These are phyloP conservation scores for Elachura formosa DNA, from an alignment of 2,113 vertebrate genomes.

Conservation along the genomic window DNA sequence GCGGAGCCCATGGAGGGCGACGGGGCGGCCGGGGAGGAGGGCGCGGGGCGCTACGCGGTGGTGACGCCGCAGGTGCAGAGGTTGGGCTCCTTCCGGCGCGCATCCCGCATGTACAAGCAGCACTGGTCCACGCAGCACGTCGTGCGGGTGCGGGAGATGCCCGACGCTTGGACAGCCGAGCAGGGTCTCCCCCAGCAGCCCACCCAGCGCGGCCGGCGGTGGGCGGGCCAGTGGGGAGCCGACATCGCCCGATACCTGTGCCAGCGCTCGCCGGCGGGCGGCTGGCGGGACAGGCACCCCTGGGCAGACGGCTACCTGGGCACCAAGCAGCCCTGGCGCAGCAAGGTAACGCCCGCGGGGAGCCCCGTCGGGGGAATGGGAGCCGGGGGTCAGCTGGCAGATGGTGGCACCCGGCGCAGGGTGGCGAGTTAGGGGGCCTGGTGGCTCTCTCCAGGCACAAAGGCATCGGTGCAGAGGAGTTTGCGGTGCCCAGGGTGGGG, in stretches of 20 bases:
- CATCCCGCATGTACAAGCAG: slow-evolving; percentile 60
- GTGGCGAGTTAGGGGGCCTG: accelerated
- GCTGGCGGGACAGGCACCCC: slow-evolving; percentile 5
- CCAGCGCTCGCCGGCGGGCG: neutral
- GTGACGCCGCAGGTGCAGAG: slow-evolving; percentile 86
- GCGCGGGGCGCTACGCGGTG: slow-evolving; percentile 81
- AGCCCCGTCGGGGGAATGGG: neutral
- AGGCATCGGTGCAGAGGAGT: accelerated
- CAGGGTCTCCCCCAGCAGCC: slow-evolving; percentile 71
- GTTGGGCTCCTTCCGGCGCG: slow-evolving; percentile 56
- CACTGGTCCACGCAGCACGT: slow-evolving; percentile 73
- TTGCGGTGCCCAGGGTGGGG: accelerated
- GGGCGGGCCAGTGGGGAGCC: slow-evolving; percentile 75
- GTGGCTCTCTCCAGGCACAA: accelerated
- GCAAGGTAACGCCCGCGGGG: slow-evolving; percentile 79
- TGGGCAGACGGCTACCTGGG: slow-evolving; percentile 68
- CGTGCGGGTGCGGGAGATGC: slow-evolving; percentile 63
- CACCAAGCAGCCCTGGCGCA: slow-evolving; percentile 78
- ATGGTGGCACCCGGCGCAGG: neutral
- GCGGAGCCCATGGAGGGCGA: neutral
- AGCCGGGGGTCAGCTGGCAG: neutral
- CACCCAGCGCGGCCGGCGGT: slow-evolving; percentile 69
- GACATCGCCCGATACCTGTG: slow-evolving; percentile 70
- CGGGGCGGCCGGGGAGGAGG: slow-evolving; percentile 21
- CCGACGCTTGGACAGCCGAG: slow-evolving; percentile 73